These are phyloP conservation scores for Eretmochelys imbricata DNA, from an alignment of 2,113 vertebrate species.

Conservation along the genomic window DNA sequence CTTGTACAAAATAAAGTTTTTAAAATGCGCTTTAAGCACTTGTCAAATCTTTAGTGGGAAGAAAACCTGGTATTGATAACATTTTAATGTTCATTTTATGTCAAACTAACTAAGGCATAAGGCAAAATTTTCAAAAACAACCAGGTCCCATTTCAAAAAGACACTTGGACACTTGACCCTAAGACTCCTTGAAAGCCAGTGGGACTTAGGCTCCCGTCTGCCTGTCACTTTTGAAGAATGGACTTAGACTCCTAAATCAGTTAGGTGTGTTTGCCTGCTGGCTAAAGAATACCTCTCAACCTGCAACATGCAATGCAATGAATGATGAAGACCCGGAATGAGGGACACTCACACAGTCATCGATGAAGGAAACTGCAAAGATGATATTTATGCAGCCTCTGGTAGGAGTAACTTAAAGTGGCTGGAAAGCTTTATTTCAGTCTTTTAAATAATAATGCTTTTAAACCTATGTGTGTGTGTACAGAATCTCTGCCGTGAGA, in stretches of 20 bases:
- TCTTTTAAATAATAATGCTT: background rate
- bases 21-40: constrained; percentile 34
- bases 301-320: background rate
- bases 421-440: background rate
- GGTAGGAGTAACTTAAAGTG: background rate
- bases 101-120: background rate
- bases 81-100: constrained; percentile 28
- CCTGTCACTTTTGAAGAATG: background rate
- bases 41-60: constrained; percentile 25
- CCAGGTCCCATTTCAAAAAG: background rate
- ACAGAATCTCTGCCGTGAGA: background rate
- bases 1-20: constrained; percentile 44
- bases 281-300: background rate
- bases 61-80: background rate
- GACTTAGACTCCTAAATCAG: background rate
- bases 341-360: background rate
- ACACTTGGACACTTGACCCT: background rate
- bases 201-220: background rate
- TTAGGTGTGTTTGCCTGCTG: background rate
- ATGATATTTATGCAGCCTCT: fast-evolving
- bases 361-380: background rate
- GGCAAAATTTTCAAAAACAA: constrained; percentile 29
- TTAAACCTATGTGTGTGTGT: fast-evolving
- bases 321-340: background rate
- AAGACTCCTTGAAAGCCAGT: background rate